Evolutionary conservation across 2,113 vertebrate genomes (phyloP), one percentile per base, ranked within the genome.

Genomic region (Catharus minimus): DNA sequence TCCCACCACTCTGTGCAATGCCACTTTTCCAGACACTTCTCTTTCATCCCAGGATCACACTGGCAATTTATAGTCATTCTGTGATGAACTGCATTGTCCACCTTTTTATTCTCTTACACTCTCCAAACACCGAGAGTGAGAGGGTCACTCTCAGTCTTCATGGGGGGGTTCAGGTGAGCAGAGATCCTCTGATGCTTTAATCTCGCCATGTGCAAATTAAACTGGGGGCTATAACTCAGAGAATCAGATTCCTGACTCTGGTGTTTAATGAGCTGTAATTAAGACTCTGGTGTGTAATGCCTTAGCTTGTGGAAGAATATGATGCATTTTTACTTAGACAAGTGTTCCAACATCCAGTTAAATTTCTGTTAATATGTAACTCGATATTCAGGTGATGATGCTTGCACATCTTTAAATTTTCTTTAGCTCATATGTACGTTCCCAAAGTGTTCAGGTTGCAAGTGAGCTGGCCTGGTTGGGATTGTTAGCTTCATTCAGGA

Each of bases 381-480:
- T 72, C 60, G 41, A 15, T 89, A 64, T 18, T 82, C 49, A 68
- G 36, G 15, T 65, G 52, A 17, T 49, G 72, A 49, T 55, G n/a
- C 53, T 82, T 76, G 41, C 6, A 11, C 4, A 5, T 24, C 17
- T 76, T 21, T 15, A 9, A 3, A 4, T 53, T 81, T 72, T 43
- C 27, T 87, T n/a, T 32, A 22, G 20, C 33, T 74, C 16, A 2
- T 61, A 0, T 46, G 2, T 55, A 9, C 0, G 0, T 60, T 65
- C 24, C 50, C 32, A 15, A 49, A 66, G 17, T 11, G 44, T 60
- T 79, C 4, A 44, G 19, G 24, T 11, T 71, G 60, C 49, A 36
- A 5, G 15, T 20, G 39, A 47, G 78, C 66, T 72, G 66, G 24
- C 7, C 19, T 56, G 67, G 38, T n/a, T 4, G 3, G 49, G 23